Evolutionary conservation across 1,140 invertebrate genomes (phyloP), one percentile per base, ranked within the genome.

Genomic region (Heliconius nattereri): DNA sequence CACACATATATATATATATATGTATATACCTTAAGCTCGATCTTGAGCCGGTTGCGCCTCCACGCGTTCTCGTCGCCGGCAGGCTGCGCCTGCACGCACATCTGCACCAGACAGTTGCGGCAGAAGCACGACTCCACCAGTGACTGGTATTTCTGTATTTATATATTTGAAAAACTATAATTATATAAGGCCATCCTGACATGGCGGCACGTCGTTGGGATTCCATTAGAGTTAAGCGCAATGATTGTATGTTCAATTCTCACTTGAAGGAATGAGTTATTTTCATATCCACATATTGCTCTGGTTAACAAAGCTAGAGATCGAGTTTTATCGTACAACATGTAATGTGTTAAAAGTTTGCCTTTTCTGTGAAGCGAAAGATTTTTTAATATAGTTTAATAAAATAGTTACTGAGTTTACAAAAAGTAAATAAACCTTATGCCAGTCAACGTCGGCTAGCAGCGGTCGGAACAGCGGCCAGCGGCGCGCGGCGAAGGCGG

Each of bases 391-490:
- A 32, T 32, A 32, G 29, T 32, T 0, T 32, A 32, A 32, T 32
- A 32, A 32, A 32, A 32, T 32, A 32, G 29, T 32, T 32, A 32
- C 32, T 32, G 2, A 32, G 32, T 32, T 35, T 35, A 35, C 32
- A 35, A 35, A 35, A 35, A 35, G 32, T 35, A 35, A 32, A 35
- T 35, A 35, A 7, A 35, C 95, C 86, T 96, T 96, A 83, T 97
- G 97, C 97, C 98, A 98, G 91, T 98, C 96, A n/a, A 95, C 95
- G 74, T 96, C 95, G 71, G 91, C 91, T 1, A 96, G 95, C 71
- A 97, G 94, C n/a, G 97, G 97, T 78, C 96, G 95, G 90, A 97
- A 98, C 6, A 98, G 95, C 71, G 98, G 98, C 97, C 98, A 98
- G 75, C 97, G 95, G 60, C 96, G 93, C 79, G 95, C 95, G 0